Percentiles rank a stretch among this genome's conserved stretches.
Conservation (phyloP, 2,888 invertebrate genomes). For the Zonitis immaculata region DNA sequence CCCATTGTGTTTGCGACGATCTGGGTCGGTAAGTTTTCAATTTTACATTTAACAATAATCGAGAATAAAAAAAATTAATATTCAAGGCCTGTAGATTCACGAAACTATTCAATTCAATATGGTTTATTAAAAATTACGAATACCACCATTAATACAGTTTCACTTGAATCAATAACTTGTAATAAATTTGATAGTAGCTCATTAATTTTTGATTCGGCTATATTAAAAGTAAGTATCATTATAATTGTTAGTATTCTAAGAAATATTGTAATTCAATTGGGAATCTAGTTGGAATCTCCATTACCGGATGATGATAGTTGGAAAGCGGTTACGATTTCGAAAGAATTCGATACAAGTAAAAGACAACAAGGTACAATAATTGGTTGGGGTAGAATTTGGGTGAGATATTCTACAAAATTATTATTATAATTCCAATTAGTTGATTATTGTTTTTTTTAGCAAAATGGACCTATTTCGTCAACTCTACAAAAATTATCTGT, state of each 20-base stretch:
- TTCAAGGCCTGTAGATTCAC: slow-evolving; percentile 22
- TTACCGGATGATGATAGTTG: slow-evolving; percentile 27
- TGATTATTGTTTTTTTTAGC: slow-evolving; percentile 25
- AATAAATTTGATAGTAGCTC: slow-evolving; percentile 23
- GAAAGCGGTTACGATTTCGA: slow-evolving; percentile 25
- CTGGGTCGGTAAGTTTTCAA: slow-evolving; percentile 11
- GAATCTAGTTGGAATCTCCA: slow-evolving; percentile 19
- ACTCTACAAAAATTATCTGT: slow-evolving; percentile 29
- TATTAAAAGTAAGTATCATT: slow-evolving; percentile 24
- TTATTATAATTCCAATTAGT: neutral
- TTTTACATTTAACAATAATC: neutral
- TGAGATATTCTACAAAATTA: slow-evolving; percentile 15
- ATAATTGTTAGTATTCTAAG: too few relatives aligned
- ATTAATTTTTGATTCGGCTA: slow-evolving; percentile 28
- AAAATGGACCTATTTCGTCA: slow-evolving; percentile 24
- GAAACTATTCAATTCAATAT: slow-evolving; percentile 28
- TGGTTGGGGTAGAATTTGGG: slow-evolving; percentile 30
- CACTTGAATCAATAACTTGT: slow-evolving; percentile 27
- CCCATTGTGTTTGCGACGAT: slow-evolving; percentile 25
- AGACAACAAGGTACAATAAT: slow-evolving; percentile 26
- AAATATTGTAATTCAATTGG: neutral
- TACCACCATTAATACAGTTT: slow-evolving; percentile 20
- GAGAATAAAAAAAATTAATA: neutral
- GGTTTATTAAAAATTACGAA: slow-evolving; percentile 25
- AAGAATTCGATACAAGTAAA: slow-evolving; percentile 19